Evolutionary conservation across 2,797 vertebrate genomes (phyloP).

Genomic region (Eremophila alpestris): DNA sequence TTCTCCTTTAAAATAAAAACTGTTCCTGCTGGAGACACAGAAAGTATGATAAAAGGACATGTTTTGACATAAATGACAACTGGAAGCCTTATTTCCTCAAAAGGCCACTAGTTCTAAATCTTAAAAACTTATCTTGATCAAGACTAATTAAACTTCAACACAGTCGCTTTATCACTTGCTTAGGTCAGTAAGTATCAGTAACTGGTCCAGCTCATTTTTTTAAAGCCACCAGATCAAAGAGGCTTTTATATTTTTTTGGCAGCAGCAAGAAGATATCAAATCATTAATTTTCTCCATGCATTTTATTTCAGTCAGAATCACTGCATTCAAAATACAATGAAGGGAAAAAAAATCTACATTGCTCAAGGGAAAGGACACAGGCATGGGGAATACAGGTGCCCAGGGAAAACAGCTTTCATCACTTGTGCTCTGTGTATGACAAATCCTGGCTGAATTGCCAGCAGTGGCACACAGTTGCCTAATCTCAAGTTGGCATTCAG

Average conservation of each 20-base stretch:
- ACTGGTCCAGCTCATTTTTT: constrained; percentile 45
- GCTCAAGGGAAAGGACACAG: neutral
- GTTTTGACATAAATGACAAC: constrained; percentile 45
- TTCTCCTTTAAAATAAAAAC: constrained; percentile 45
- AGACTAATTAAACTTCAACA: constrained; percentile 64
- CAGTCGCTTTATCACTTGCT: constrained; percentile 30
- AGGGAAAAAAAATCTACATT: neutral
- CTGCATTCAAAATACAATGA: neutral
- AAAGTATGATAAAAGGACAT: constrained; percentile 39
- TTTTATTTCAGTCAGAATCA: constrained; percentile 21
- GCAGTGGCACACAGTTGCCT: neutral
- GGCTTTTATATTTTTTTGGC: constrained; percentile 18
- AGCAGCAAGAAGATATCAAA: constrained; percentile 23
- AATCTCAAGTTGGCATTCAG: neutral
- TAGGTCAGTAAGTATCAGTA: constrained; percentile 44
- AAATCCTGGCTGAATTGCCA: neutral
- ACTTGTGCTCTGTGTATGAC: neutral
- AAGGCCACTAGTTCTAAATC: constrained; percentile 39
- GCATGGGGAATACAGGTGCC: neutral
- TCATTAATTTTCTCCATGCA: constrained; percentile 10
- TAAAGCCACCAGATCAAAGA: constrained; percentile 51
- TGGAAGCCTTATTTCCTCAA: constrained; percentile 49
- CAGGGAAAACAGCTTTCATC: neutral
- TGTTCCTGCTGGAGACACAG: neutral
- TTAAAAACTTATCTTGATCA: constrained; percentile 55